These are phyloP conservation scores for Enteromius anoplus DNA, from an alignment of 2,797 vertebrate genomes.

Conservation along the genomic window DNA sequence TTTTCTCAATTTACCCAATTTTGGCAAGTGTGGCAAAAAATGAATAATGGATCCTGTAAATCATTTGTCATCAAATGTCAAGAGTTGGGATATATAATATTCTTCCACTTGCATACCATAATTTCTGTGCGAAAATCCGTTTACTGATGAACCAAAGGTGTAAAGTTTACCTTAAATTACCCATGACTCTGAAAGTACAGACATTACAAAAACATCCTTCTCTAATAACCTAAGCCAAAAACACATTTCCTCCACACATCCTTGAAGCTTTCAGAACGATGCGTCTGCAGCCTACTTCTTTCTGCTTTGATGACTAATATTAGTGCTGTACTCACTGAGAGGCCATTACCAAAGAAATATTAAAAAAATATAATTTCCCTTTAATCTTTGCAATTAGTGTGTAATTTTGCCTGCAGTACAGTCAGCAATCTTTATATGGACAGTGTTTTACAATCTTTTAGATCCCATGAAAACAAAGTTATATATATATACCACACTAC, in stretches of 20 bases:
- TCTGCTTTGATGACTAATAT: constrained; percentile 26
- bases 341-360: not conserved
- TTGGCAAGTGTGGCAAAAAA: not conserved
- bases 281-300: constrained; percentile 23
- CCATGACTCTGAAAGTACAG: not conserved
- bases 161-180: not conserved
- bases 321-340: not conserved
- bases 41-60: not conserved
- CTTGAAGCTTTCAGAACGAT: constrained; percentile 10
- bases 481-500: not conserved
- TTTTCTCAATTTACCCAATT: not conserved
- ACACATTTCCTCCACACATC: constrained; percentile 36
- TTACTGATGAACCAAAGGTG: constrained; percentile 6
- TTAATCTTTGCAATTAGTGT: not conserved
- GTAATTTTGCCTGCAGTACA: not conserved
- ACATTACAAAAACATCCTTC: constrained; percentile 27
- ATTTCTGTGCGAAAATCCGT: not conserved
- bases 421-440: not conserved
- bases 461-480: not conserved
- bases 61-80: constrained; percentile 4
- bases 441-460: not conserved
- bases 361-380: not conserved
- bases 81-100: constrained; percentile 38
- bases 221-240: constrained; percentile 31
- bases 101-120: constrained; percentile 4